phyloP scores from a whole-genome alignment of 2,113 vertebrate genomes.

The Cinclus mexicanus region DNA sequence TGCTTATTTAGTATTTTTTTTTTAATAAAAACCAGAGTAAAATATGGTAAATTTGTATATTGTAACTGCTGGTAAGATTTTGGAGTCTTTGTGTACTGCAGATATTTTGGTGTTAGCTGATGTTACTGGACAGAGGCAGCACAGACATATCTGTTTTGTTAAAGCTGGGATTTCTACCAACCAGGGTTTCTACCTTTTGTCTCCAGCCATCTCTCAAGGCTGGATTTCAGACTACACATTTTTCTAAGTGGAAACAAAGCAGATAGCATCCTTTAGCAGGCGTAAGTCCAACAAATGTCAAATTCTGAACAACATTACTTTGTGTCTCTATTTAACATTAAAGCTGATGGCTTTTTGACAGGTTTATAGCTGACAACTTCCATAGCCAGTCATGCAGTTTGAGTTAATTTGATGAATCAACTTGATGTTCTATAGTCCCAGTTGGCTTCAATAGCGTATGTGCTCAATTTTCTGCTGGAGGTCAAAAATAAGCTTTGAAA shows the following conservation, averaged over 20 bases:
- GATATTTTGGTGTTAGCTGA: conserved; percentile 47
- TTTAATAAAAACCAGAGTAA: neutral
- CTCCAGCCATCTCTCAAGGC: conserved; percentile 16
- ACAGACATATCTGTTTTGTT: conserved; percentile 14
- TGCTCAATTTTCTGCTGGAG: conserved; percentile 82
- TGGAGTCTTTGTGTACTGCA: neutral
- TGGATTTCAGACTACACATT: conserved; percentile 39
- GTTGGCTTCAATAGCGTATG: conserved; percentile 80
- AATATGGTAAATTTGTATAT: neutral
- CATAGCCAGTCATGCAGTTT: conserved; percentile 86
- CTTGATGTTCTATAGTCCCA: conserved; percentile 85
- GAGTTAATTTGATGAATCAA: conserved; percentile 97
- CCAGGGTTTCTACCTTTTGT: conserved; percentile 32
- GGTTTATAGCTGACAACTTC: conserved; percentile 87
- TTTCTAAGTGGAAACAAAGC: conserved; percentile 69
- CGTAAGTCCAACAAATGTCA: conserved; percentile 81
- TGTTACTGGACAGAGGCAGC: conserved; percentile 13
- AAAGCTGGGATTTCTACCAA: conserved; percentile 41
- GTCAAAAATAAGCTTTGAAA: conserved; percentile 86
- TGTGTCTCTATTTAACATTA: conserved; percentile 88
- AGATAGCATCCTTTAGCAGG: conserved; percentile 78
- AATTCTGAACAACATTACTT: conserved; percentile 80
- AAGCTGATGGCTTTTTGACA: conserved; percentile 89
- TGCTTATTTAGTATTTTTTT: neutral
- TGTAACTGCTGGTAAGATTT: conserved; percentile 6